Conservation (phyloP, 2,797 vertebrate species). For the Remorina albescens region DNA sequence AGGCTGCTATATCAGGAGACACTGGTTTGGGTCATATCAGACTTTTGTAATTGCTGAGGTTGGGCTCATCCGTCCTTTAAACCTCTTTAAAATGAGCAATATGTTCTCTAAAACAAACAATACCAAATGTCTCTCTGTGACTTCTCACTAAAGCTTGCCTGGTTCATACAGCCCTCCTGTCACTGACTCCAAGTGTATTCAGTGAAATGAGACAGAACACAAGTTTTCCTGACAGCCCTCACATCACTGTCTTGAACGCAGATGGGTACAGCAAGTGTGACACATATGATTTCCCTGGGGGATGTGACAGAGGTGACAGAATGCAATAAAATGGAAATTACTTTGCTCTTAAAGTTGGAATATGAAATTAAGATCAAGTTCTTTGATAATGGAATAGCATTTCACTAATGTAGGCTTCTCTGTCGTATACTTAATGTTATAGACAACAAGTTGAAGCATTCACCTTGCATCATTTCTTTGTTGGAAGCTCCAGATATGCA, state of each 20-base stretch:
- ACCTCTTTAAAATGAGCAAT: background rate
- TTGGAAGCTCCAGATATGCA: background rate
- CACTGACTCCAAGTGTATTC: constrained; percentile 7
- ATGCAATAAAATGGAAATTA: background rate
- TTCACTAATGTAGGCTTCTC: background rate
- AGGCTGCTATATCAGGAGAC: too few species aligned
- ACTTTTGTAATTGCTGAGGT: too few species aligned
- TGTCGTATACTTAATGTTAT: background rate
- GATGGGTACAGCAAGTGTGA: constrained; percentile 7
- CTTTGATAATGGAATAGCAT: background rate
- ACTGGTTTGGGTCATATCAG: too few species aligned
- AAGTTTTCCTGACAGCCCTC: constrained; percentile 9
- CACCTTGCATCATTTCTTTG: too few species aligned
- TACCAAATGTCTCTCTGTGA: background rate
- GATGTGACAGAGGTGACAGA: background rate
- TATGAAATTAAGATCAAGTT: background rate
- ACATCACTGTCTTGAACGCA: constrained; percentile 8
- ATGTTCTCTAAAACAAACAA: background rate
- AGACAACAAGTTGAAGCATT: background rate
- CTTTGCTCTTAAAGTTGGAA: background rate
- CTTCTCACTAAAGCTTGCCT: background rate
- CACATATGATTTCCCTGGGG: background rate
- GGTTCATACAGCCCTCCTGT: constrained; percentile 2
- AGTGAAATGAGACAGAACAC: constrained; percentile 20
- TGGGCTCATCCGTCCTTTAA: too few species aligned